Evolutionary conservation across 2,888 invertebrate genomes (phyloP).

Genomic region (Coremacera marginata): DNA sequence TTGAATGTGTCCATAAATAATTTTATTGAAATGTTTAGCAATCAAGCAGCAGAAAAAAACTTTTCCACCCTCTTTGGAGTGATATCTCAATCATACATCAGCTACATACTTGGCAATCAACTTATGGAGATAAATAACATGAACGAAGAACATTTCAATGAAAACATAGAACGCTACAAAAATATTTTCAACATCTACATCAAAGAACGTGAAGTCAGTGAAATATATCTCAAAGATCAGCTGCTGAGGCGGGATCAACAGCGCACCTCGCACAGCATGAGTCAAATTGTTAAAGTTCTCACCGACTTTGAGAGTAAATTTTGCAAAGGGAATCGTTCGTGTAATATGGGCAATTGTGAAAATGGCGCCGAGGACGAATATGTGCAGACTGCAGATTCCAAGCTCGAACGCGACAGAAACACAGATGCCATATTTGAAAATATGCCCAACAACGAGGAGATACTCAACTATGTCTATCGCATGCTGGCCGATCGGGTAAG

Average conservation of each 20-base stretch:
- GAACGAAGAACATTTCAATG: slow-evolving; percentile 60
- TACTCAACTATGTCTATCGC: slow-evolving; percentile 58
- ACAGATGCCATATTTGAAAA: slow-evolving; percentile 63
- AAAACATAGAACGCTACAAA: slow-evolving; percentile 55
- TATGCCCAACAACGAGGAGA: slow-evolving; percentile 59
- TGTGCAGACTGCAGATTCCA: not conserved
- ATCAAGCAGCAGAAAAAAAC: slow-evolving; percentile 53
- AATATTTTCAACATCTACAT: slow-evolving; percentile 58
- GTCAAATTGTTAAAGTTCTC: slow-evolving; percentile 52
- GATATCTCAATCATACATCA: slow-evolving; percentile 60
- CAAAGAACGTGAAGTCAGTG: slow-evolving; percentile 60
- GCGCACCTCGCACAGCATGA: slow-evolving; percentile 55
- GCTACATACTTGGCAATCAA: slow-evolving; percentile 61
- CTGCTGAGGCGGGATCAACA: slow-evolving; percentile 57
- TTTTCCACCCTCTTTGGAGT: slow-evolving; percentile 58
- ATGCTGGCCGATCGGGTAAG: slow-evolving; percentile 57
- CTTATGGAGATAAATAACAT: slow-evolving; percentile 59
- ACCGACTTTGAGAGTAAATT: slow-evolving; percentile 60
- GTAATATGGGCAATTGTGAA: slow-evolving; percentile 62
- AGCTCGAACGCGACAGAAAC: slow-evolving; percentile 45
- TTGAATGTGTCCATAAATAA: slow-evolving; percentile 55
- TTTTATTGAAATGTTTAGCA: slow-evolving; percentile 59
- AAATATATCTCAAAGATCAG: slow-evolving; percentile 57
- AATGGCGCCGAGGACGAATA: slow-evolving; percentile 45
- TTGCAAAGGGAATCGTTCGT: slow-evolving; percentile 63